phyloP scores from a whole-genome alignment of 1,140 invertebrate species.

The Monomorium pharaonis region DNA sequence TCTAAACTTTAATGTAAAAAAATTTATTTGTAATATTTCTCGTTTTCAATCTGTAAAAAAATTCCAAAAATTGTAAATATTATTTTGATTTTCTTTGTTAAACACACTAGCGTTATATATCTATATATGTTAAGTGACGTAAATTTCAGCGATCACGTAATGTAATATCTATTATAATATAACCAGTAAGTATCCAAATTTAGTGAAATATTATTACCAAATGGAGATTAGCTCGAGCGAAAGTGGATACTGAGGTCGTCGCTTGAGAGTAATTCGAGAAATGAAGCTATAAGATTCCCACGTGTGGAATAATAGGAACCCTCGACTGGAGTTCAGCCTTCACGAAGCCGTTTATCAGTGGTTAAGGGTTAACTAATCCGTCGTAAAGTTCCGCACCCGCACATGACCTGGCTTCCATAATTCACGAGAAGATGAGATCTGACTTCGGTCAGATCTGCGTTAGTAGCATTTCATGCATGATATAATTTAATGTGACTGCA shows the following conservation, averaged over 20 bases:
- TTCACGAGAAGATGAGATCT: conserved; percentile 54
- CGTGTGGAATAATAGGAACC: conserved; percentile 55
- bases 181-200: conserved; percentile 10
- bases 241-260: conserved; percentile 25
- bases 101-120: not conserved
- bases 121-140: not conserved
- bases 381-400: conserved; percentile 51
- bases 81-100: not conserved
- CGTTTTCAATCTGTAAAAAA: not conserved
- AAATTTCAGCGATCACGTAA: not conserved
- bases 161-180: not conserved
- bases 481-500: conserved; percentile 56
- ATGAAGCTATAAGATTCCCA: conserved; percentile 59
- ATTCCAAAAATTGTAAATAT: not conserved
- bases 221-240: conserved; percentile 30
- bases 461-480: conserved; percentile 59
- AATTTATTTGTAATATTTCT: not conserved
- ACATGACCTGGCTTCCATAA: conserved; percentile 60
- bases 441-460: conserved; percentile 63
- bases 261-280: conserved; percentile 53
- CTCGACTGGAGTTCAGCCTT: conserved; percentile 13
- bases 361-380: conserved; percentile 61
- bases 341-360: conserved; percentile 33
- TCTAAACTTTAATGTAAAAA: not conserved
- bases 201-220: conserved; percentile 49